These are phyloP conservation scores for Dendroctonus valens DNA, from an alignment of 1,140 invertebrate genomes.

Conservation along the genomic window DNA sequence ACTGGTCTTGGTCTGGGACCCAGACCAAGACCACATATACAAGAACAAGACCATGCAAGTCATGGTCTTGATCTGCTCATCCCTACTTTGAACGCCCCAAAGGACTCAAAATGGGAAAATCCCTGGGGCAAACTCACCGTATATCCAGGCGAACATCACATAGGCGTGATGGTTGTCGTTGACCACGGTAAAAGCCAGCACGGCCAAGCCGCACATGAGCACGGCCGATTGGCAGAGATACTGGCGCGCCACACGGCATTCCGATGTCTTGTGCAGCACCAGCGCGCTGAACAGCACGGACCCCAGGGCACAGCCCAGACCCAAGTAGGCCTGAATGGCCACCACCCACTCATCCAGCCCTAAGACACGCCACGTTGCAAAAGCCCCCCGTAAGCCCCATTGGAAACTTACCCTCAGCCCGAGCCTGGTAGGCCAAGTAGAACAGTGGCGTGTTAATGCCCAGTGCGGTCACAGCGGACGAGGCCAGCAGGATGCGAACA, in stretches of 20 bases:
- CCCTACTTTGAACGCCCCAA: too few species aligned
- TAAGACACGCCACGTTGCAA: neutral
- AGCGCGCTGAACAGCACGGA: slow-evolving; percentile 78
- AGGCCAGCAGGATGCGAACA: slow-evolving; percentile 77
- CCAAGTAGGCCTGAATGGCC: slow-evolving; percentile 73
- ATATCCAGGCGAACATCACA: slow-evolving; percentile 81
- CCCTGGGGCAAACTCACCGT: slow-evolving; percentile 55
- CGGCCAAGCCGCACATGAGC: slow-evolving; percentile 76
- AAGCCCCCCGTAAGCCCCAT: neutral
- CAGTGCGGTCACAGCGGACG: slow-evolving; percentile 71
- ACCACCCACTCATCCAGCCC: slow-evolving; percentile 65
- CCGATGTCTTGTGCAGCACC: slow-evolving; percentile 76
- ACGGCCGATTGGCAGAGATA: slow-evolving; percentile 77
- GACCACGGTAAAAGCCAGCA: slow-evolving; percentile 79
- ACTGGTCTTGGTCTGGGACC: neutral
- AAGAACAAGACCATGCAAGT: too few species aligned
- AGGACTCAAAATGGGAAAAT: neutral
- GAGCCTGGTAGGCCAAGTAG: slow-evolving; percentile 76
- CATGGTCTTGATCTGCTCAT: too few species aligned
- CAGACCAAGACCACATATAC: too few species aligned
- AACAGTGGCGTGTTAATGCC: slow-evolving; percentile 87
- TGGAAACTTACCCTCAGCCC: slow-evolving; percentile 60
- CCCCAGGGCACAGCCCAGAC: slow-evolving; percentile 78
- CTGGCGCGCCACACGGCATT: slow-evolving; percentile 82
- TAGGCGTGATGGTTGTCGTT: slow-evolving; percentile 75